Conservation (phyloP, 1,140 invertebrate genomes). For the Heliconius hermathena region DNA sequence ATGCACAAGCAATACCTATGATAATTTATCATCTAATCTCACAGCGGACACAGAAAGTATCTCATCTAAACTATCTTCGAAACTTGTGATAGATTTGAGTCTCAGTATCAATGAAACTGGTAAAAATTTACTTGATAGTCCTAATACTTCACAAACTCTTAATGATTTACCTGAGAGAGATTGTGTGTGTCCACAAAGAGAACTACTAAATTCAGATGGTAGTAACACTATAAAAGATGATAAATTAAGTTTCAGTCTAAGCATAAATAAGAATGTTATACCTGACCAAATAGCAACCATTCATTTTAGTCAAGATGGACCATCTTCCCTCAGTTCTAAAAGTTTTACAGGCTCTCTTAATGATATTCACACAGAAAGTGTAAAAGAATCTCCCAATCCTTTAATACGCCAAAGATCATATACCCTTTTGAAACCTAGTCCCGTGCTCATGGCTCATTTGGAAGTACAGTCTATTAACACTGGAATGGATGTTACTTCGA, state of each 20-base stretch:
- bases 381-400: slow-evolving; percentile 57
- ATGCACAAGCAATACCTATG: slow-evolving; percentile 39
- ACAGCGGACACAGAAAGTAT: slow-evolving; percentile 42
- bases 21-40: slow-evolving; percentile 45
- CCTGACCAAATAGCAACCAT: slow-evolving; percentile 48
- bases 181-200: slow-evolving; percentile 49
- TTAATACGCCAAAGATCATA: slow-evolving; percentile 85
- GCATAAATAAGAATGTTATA: slow-evolving; percentile 49
- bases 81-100: slow-evolving; percentile 64
- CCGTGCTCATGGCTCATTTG: slow-evolving; percentile 83
- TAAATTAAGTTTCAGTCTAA: slow-evolving; percentile 48
- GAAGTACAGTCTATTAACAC: slow-evolving; percentile 78
- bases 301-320: slow-evolving; percentile 55
- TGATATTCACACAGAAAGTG: slow-evolving; percentile 66
- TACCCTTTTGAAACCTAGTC: slow-evolving; percentile 84
- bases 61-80: slow-evolving; percentile 52
- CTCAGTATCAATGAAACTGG: slow-evolving; percentile 59
- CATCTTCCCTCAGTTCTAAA: slow-evolving; percentile 68
- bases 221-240: slow-evolving; percentile 40
- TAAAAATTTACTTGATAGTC: slow-evolving; percentile 46
- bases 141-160: slow-evolving; percentile 39
- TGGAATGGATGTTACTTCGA: slow-evolving; percentile 78
- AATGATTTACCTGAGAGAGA: slow-evolving; percentile 67
- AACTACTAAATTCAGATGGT: slow-evolving; percentile 34
- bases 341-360: slow-evolving; percentile 78